phyloP scores from a whole-genome alignment of 2,797 vertebrate genomes.

The Sternotherus odoratus region DNA sequence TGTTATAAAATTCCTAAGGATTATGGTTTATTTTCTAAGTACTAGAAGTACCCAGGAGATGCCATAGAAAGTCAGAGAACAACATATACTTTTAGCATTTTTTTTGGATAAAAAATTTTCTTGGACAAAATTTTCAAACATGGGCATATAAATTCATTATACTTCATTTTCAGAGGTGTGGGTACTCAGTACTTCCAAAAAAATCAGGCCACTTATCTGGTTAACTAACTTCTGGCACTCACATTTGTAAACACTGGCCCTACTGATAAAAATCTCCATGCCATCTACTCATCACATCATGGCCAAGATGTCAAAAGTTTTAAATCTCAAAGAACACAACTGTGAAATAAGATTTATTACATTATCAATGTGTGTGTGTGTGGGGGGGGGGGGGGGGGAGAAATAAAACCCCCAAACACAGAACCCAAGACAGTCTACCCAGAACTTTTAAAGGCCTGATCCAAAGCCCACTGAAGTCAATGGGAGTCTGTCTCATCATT shows the following conservation, averaged over 20 bases:
- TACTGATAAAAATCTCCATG: background rate
- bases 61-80: background rate
- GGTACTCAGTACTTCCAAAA: background rate
- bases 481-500: background rate
- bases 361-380: accelerated
- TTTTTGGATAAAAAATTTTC: background rate
- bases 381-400: no score
- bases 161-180: background rate
- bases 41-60: background rate
- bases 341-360: background rate
- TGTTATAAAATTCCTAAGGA: background rate
- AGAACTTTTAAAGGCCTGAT: background rate
- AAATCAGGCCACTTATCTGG: background rate
- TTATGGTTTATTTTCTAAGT: background rate
- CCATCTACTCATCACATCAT: background rate
- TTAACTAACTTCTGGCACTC: background rate
- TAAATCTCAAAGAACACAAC: background rate
- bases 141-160: background rate
- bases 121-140: background rate
- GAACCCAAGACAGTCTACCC: background rate
- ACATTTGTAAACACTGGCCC: background rate
- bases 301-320: accelerated
- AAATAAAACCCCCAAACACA: background rate
- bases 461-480: background rate
- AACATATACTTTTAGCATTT: background rate